Evolutionary conservation across 2,888 invertebrate genomes (phyloP).

Genomic region (Macrosoma leucophasiata): DNA sequence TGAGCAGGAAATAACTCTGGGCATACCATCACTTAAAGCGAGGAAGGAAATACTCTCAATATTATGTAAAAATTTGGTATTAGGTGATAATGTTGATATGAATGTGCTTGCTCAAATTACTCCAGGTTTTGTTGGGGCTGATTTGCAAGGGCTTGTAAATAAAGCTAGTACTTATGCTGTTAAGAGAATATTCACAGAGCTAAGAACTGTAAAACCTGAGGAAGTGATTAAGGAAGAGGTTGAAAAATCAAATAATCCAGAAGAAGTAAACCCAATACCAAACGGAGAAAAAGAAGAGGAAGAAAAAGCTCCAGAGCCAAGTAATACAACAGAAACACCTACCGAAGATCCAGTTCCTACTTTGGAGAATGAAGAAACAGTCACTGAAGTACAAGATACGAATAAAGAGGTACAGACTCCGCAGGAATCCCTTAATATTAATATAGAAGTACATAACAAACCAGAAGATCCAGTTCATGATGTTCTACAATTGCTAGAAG

Average conservation of each 20-base stretch:
- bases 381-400: constrained; percentile 17
- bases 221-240: constrained; percentile 33
- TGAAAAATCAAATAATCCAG: too few relatives aligned
- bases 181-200: constrained; percentile 72
- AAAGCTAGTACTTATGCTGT: constrained; percentile 94
- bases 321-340: constrained; percentile 23
- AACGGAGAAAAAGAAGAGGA: constrained; percentile 57
- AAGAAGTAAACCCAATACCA: constrained; percentile 43
- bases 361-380: constrained; percentile 15
- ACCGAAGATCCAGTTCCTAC: constrained; percentile 19
- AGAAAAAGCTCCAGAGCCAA: constrained; percentile 29
- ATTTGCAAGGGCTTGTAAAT: constrained; percentile 88
- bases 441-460: constrained; percentile 20
- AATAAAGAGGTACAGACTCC: constrained; percentile 28
- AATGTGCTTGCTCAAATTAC: constrained; percentile 86
- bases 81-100: constrained; percentile 83
- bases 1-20: constrained; percentile 94
- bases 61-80: constrained; percentile 81
- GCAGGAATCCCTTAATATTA: constrained; percentile 23
- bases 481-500: constrained; percentile 80
- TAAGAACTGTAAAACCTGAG: constrained; percentile 32
- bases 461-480: constrained; percentile 56
- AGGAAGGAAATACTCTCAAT: constrained; percentile 85
- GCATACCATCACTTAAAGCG: constrained; percentile 92
- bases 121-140: constrained; percentile 97